These are phyloP conservation scores for Ophion ellenae DNA, from an alignment of 2,888 invertebrate species.

Conservation along the genomic window DNA sequence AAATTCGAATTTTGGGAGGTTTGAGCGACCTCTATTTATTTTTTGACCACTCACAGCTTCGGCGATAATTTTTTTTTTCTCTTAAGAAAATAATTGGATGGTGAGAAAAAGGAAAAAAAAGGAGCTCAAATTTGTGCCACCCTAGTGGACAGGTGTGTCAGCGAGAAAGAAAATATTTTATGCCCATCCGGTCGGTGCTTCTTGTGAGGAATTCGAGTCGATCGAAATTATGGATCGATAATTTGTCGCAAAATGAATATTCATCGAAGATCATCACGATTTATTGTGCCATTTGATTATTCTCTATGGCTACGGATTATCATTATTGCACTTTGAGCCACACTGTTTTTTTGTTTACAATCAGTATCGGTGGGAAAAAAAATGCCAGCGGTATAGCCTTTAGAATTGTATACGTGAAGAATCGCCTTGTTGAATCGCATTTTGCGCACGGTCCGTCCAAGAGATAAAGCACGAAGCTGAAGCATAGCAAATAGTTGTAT, in stretches of 20 bases:
- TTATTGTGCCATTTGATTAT: too few relatives aligned
- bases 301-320: background rate
- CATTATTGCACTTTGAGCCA: background rate
- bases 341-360: background rate
- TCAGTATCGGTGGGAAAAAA: background rate
- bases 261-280: background rate
- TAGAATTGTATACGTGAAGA: background rate
- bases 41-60: too few relatives aligned
- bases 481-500: conserved; percentile 43
- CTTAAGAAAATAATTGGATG: too few relatives aligned
- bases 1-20: too few relatives aligned
- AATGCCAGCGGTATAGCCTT: background rate
- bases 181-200: background rate
- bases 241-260: background rate
- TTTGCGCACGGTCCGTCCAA: conserved; percentile 47
- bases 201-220: background rate
- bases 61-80: too few relatives aligned
- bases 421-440: conserved; percentile 3
- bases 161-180: background rate
- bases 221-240: background rate
- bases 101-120: too few relatives aligned
- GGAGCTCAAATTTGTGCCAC: too few relatives aligned
- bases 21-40: too few relatives aligned
- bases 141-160: background rate
- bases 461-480: conserved; percentile 44